Conservation (phyloP, 2,797 vertebrate genomes). For the Cichlasoma orientale region DNA sequence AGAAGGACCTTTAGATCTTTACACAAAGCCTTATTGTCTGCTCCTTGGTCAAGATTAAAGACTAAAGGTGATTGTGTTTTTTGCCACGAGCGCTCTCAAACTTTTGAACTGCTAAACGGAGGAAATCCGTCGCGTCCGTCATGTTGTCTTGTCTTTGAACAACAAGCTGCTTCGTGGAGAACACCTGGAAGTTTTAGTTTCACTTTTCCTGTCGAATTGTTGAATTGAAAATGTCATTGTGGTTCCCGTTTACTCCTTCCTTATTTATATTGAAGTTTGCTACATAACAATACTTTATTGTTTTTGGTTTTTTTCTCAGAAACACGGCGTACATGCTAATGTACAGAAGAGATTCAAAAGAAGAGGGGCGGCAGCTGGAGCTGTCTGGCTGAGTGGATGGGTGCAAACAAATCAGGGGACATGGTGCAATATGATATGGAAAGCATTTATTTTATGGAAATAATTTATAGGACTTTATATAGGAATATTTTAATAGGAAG, state of each 20-base stretch:
- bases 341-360: constrained; percentile 64
- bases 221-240: background rate
- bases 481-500: no score
- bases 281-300: background rate
- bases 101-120: constrained; percentile 39
- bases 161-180: background rate
- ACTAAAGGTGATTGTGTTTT: constrained; percentile 34
- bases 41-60: constrained; percentile 43
- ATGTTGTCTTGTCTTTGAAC: constrained; percentile 16
- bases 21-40: constrained; percentile 56
- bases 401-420: background rate
- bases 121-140: constrained; percentile 42
- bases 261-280: background rate
- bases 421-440: background rate
- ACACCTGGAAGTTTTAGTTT: background rate
- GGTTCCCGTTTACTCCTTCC: background rate
- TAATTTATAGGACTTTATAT: no score
- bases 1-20: constrained; percentile 46
- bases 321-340: constrained; percentile 78
- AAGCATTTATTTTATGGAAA: background rate
- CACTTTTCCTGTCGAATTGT: background rate
- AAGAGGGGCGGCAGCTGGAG: constrained; percentile 7
- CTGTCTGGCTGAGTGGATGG: constrained; percentile 35
- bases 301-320: constrained; percentile 23
- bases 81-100: constrained; percentile 20